phyloP scores from a whole-genome alignment of 2,888 invertebrate genomes.

The Prenolepis imparis region DNA sequence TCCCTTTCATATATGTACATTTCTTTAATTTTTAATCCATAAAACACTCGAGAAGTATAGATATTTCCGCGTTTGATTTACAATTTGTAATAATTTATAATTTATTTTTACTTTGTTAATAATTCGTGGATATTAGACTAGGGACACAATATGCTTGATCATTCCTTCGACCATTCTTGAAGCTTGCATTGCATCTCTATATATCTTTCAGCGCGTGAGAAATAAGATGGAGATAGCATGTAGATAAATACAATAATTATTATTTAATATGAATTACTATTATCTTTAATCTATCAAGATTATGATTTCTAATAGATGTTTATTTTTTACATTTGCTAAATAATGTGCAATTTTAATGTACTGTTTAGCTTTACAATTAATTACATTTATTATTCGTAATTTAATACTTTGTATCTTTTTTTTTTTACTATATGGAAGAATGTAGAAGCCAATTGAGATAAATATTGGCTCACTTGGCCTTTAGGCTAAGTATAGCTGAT shows the following conservation, averaged over 20 bases:
- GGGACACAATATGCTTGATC: neutral
- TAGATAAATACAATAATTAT: slow-evolving; percentile 17
- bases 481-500: slow-evolving; percentile 6
- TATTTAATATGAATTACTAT: neutral
- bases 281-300: slow-evolving; percentile 12
- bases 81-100: neutral
- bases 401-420: slow-evolving; percentile 1
- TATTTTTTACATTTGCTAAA: neutral
- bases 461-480: slow-evolving; percentile 24
- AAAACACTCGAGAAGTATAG: neutral
- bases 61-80: neutral
- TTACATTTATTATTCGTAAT: slow-evolving; percentile 12
- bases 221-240: neutral
- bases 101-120: neutral
- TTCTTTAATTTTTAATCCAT: neutral
- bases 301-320: neutral
- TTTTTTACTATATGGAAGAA: neutral
- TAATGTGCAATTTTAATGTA: slow-evolving; percentile 5
- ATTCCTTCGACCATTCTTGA: neutral
- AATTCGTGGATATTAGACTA: neutral
- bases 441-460: neutral
- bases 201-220: neutral
- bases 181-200: slow-evolving; percentile 12
- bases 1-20: neutral
- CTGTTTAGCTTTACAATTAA: neutral